A percentile compares a stretch with the other conserved stretches of the same genome.
phyloP scores from a whole-genome alignment of 2,797 vertebrate species.

The Sparus aurata region DNA sequence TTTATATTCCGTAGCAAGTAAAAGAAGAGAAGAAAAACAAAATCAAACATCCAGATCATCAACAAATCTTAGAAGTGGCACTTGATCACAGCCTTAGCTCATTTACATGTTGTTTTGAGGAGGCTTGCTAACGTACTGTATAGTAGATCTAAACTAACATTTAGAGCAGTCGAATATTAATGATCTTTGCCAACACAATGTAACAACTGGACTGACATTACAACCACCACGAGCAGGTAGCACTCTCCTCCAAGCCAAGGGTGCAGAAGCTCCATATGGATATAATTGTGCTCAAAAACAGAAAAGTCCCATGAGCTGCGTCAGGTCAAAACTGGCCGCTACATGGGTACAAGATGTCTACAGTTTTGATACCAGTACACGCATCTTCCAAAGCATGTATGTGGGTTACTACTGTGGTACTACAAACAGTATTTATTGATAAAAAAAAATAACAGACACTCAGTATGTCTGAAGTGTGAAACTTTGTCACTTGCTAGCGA shows the following conservation, averaged over 20 bases:
- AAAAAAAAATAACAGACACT: conserved; percentile 21
- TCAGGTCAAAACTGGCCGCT: conserved; percentile 2
- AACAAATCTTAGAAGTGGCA: neutral
- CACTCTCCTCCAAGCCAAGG: conserved; percentile 15
- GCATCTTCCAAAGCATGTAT: conserved; percentile 37
- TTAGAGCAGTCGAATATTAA: neutral
- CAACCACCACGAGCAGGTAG: conserved; percentile 6
- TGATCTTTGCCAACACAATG: conserved; percentile 11
- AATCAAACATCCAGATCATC: neutral
- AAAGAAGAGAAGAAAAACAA: neutral
- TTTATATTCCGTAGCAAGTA: neutral
- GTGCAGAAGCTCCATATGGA: conserved; percentile 6
- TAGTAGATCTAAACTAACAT: neutral
- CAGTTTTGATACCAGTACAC: conserved; percentile 4
- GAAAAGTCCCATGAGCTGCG: neutral
- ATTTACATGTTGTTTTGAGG: neutral
- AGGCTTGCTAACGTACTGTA: neutral
- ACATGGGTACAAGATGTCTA: neutral
- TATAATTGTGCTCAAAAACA: neutral
- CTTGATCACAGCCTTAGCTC: neutral
- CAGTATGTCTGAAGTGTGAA: conserved; percentile 40
- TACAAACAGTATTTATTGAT: neutral
- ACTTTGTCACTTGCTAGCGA: conserved; percentile 51
- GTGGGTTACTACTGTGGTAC: conserved; percentile 1
- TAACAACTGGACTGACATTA: conserved; percentile 1